Evolutionary conservation across 2,113 vertebrate genomes (phyloP).

Genomic region (Choloepus hoffmanni): DNA sequence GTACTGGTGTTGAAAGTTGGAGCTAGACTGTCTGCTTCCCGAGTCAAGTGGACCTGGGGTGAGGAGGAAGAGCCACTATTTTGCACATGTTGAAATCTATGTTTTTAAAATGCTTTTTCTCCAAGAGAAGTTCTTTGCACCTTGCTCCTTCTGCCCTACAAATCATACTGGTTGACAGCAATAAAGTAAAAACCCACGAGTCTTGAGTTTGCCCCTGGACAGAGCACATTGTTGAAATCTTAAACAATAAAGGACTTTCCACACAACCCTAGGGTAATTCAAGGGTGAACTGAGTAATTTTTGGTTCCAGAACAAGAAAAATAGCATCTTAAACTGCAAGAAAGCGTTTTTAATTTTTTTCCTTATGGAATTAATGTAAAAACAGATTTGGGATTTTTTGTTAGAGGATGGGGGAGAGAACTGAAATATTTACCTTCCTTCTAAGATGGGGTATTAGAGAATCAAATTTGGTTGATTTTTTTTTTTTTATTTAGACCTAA

Average conservation of each 20-base stretch:
- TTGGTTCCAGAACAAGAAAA: conserved; percentile 45
- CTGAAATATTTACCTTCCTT: conserved; percentile 9
- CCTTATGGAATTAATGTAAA: conserved; percentile 3
- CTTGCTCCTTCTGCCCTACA: background rate
- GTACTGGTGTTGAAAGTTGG: background rate
- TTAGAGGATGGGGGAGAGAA: background rate
- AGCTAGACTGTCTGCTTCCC: background rate
- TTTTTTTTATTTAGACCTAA: background rate
- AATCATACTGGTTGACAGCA: background rate
- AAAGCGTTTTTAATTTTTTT: background rate
- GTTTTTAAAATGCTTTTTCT: background rate
- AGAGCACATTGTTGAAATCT: background rate
- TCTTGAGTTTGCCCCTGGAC: conserved; percentile 20
- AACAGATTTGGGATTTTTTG: background rate
- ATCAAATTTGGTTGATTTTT: conserved; percentile 7
- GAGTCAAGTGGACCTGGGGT: background rate
- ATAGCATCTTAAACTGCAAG: background rate
- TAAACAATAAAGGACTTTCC: background rate
- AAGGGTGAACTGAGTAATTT: conserved; percentile 1
- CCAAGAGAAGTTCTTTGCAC: background rate
- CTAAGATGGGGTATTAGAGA: background rate
- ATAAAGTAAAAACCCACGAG: background rate
- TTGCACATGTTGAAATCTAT: background rate
- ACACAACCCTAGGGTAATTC: background rate
- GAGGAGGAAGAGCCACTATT: background rate